Evolutionary conservation across 2,113 vertebrate species (phyloP), one percentile per base, ranked within the genome.

Genomic region (Castor canadensis): DNA sequence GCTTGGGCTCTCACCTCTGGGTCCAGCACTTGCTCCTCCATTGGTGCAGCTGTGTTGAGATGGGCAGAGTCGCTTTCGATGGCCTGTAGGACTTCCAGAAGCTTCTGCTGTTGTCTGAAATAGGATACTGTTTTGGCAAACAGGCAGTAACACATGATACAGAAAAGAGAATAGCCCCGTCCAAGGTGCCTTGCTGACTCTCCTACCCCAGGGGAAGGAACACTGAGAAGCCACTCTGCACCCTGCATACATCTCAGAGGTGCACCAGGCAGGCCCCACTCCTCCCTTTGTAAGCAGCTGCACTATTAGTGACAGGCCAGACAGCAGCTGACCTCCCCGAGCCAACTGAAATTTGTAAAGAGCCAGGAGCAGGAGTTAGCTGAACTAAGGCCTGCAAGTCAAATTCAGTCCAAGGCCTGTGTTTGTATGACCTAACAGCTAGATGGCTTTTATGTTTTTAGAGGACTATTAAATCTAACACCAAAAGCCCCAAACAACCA

Each of bases 101-200:
- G 97, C 93, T 98, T 99, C 96, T 99, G 98, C 97, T 99, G 99
- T 89, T 99, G 99, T 97, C 99, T 99, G 98, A 98, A 98, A 98
- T 77, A 84, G 62, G 97, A 76, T 75, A 67, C 58, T n/a, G 95
- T n/a, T 88, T 98, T 43, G 90, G 56, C 40, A 66, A 66, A n/a
- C n/a, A 38, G 49, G 62, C n/a, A 56, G 40, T 11, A 67, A 89
- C 67, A 81, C 85, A 66, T 6, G 72, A 54, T 0, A 43, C 38
- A 35, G 13, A 12, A 73, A 80, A 58, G 26, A 75, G 30, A 52
- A n/a, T 9, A n/a, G 32, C 12, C 43, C 24, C 62, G 19, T 4
- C 32, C 35, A 54, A 76, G 58, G 28, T 3, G 5, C 32, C 26
- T 3, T 2, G 11, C 52, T 52, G 47, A 67, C 73, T 47, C 71